Evolutionary conservation across 2,113 vertebrate species (phyloP).

Genomic region (Psephotus haematonotus): DNA sequence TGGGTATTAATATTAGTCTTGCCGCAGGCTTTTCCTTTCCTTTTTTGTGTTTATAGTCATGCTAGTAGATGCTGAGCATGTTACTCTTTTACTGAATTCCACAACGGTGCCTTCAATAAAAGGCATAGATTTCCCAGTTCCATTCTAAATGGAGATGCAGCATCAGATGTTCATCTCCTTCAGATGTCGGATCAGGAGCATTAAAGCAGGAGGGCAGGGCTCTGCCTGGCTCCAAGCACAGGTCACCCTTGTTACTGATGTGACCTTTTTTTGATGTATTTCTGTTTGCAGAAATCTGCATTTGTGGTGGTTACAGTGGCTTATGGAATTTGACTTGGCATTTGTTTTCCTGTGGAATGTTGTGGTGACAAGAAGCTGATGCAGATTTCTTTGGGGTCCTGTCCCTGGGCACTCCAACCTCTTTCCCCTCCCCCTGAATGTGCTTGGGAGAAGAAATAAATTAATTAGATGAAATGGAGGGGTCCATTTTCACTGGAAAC

Average conservation of each 20-base stretch:
- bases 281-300: neutral
- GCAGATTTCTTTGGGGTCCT: neutral
- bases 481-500: neutral
- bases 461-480: neutral
- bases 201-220: neutral
- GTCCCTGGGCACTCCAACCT: neutral
- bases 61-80: constrained; percentile 9
- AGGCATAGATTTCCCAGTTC: neutral
- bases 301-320: neutral
- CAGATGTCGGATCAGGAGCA: neutral
- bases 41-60: constrained; percentile 12
- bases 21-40: constrained; percentile 49
- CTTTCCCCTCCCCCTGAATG: neutral
- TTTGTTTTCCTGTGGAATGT: neutral
- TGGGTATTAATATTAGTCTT: constrained; percentile 69
- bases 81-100: constrained; percentile 10
- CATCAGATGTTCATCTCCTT: neutral
- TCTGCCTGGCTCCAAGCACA: neutral
- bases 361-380: neutral
- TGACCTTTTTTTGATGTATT: constrained; percentile 5
- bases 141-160: neutral
- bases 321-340: constrained; percentile 2
- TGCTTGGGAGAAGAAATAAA: neutral
- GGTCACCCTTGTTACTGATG: neutral
- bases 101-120: neutral